A percentile compares a stretch with the other conserved stretches of the same genome.
phyloP scores from a whole-genome alignment of 2,113 vertebrate species.

The Marcusenius ussheri region DNA sequence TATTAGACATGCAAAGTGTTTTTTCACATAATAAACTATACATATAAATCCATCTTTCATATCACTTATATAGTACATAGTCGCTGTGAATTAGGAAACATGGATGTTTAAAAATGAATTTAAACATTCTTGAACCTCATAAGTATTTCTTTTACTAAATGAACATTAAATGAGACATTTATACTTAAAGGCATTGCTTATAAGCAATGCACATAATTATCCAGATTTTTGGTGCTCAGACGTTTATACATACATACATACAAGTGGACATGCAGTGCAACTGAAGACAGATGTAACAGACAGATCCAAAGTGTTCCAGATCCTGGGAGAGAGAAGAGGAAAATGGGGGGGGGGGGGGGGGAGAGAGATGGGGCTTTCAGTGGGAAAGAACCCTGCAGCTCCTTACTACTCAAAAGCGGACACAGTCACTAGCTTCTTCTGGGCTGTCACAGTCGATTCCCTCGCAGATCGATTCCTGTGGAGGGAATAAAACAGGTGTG shows the following conservation, averaged over 20 bases:
- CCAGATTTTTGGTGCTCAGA: not conserved
- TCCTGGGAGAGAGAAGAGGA: not conserved
- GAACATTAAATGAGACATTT: not conserved
- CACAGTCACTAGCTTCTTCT: slow-evolving; percentile 56
- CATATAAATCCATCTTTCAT: not conserved
- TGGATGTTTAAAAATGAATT: not conserved
- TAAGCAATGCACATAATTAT: not conserved
- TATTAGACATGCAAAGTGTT: not conserved
- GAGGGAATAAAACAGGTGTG: slow-evolving; percentile 20
- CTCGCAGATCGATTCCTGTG: slow-evolving; percentile 62
- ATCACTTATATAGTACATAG: not conserved
- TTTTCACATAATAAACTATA: not conserved
- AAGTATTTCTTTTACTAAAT: not conserved
- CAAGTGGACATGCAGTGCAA: slow-evolving; percentile 6
- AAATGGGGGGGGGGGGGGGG: not conserved
- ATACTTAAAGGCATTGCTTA: not conserved
- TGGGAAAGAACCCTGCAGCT: not conserved
- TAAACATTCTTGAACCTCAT: not conserved
- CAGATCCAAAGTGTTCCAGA: not conserved
- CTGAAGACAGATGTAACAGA: not conserved
- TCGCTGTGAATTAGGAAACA: not conserved
- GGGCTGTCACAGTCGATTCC: slow-evolving; percentile 59
- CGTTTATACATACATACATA: not conserved
- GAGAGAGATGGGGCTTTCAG: too few relatives aligned
- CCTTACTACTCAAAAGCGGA: slow-evolving; percentile 56